phyloP scores from a whole-genome alignment of 2,888 invertebrate species.

The Metallyticus violacea region DNA sequence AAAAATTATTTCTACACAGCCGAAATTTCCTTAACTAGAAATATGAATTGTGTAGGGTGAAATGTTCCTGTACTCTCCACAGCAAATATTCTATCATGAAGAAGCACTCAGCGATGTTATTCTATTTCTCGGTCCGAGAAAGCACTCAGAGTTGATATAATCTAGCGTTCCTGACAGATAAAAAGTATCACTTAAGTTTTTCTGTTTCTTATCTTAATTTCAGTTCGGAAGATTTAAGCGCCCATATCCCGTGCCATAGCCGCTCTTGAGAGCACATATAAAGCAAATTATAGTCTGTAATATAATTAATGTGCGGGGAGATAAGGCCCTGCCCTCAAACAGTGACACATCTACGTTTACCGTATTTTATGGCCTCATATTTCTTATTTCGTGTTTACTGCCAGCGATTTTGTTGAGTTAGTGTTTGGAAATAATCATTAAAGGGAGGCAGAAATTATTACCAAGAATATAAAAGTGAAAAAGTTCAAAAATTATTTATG shows the following conservation, averaged over 20 bases:
- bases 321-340: not conserved
- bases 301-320: not conserved
- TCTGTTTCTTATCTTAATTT: conserved; percentile 1
- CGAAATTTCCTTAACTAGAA: no score
- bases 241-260: not conserved
- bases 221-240: not conserved
- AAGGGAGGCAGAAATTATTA: not conserved
- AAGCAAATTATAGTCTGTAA: not conserved
- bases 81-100: not conserved
- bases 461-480: not conserved
- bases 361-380: not conserved
- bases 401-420: not conserved
- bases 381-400: not conserved
- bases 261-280: not conserved
- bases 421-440: not conserved
- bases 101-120: not conserved
- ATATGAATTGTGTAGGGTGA: no score
- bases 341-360: not conserved
- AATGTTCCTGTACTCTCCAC: no score
- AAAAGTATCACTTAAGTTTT: not conserved
- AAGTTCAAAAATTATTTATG: not conserved
- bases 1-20: no score
- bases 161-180: not conserved
- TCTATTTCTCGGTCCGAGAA: not conserved
- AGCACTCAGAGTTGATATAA: not conserved